Percentiles rank a stretch among this genome's conserved stretches.
Conservation (phyloP, 2,113 vertebrate genomes). For the Lophochroa leadbeateri region DNA sequence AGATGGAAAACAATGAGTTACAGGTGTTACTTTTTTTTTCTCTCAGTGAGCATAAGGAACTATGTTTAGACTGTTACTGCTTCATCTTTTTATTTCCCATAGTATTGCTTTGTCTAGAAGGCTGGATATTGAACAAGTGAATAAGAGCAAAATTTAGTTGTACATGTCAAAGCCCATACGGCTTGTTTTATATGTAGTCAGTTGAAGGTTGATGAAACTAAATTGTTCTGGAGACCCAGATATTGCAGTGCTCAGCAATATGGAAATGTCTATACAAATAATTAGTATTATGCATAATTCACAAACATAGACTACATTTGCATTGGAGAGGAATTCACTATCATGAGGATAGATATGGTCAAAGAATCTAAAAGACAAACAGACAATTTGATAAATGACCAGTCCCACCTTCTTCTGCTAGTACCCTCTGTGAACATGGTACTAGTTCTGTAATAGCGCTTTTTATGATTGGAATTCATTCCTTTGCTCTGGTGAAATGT, state of each 20-base stretch:
- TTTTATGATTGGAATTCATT: neutral
- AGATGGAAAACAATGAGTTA: neutral
- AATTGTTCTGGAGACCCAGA: neutral
- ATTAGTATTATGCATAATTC: slow-evolving; percentile 14
- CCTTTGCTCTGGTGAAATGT: neutral
- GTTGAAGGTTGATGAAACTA: neutral
- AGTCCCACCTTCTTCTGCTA: neutral
- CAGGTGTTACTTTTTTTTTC: neutral
- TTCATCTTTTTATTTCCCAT: neutral
- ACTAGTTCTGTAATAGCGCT: neutral
- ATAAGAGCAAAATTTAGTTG: neutral
- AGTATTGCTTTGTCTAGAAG: neutral
- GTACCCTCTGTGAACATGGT: neutral
- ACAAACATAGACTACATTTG: neutral
- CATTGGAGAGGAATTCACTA: neutral
- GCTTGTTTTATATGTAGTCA: neutral
- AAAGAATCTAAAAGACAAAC: neutral
- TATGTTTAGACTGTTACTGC: neutral
- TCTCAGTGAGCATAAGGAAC: neutral
- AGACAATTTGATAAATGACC: neutral
- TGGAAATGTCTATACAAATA: neutral
- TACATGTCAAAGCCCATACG: neutral
- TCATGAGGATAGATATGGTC: neutral
- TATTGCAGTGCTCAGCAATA: neutral
- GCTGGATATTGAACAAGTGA: neutral